Conservation (phyloP, 2,797 vertebrate species). For the Arrhamphus sclerolepis region DNA sequence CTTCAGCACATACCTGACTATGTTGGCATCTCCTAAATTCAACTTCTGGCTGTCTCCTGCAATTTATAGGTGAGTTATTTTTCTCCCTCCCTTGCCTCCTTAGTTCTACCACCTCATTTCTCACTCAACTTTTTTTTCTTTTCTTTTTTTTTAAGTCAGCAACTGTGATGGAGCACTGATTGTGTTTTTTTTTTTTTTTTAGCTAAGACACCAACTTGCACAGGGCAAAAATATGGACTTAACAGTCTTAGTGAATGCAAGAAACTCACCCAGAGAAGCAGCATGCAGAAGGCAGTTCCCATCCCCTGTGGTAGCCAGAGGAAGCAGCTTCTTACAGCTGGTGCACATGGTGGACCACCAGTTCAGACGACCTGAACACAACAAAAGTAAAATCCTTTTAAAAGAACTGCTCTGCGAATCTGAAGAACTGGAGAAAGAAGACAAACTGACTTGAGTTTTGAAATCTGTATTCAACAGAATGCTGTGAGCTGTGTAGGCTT, state of each 20-base stretch:
- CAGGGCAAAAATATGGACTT: neutral
- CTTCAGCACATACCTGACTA: conserved; percentile 37
- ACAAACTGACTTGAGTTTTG: neutral
- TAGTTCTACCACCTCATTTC: neutral
- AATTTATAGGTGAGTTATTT: conserved; percentile 28
- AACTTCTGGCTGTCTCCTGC: conserved; percentile 28
- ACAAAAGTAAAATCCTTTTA: neutral
- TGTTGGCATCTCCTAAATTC: conserved; percentile 5
- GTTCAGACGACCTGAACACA: conserved; percentile 91
- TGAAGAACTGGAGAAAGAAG: neutral
- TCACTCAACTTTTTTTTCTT: neutral
- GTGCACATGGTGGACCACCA: conserved; percentile 99
- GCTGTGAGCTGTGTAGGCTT: neutral
- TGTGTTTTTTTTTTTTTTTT: too few species aligned
- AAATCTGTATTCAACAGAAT: neutral
- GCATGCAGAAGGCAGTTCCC: conserved; percentile 98
- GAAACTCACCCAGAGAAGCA: conserved; percentile 91
- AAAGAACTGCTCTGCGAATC: neutral
- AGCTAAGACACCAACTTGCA: conserved; percentile 1
- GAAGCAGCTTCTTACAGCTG: conserved; percentile 97
- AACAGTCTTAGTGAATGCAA: neutral
- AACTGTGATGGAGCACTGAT: conserved; percentile 11
- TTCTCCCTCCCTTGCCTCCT: neutral
- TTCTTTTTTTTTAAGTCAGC: conserved; percentile 4
- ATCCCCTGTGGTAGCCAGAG: conserved; percentile 96